phyloP scores from a whole-genome alignment of 2,888 invertebrate species.

The Ichneumoninae sp. region DNA sequence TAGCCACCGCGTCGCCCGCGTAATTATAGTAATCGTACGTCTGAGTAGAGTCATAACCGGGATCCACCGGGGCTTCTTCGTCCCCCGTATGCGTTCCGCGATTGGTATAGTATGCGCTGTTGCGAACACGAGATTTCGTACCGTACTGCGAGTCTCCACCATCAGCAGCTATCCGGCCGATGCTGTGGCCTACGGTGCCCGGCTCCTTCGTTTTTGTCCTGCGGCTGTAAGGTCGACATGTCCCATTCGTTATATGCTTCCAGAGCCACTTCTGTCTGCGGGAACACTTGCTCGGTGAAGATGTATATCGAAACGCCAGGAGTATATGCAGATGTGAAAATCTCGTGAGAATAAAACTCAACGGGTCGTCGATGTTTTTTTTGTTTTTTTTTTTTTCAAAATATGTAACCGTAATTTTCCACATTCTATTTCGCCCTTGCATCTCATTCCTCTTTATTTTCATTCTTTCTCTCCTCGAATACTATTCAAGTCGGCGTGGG shows the following conservation, averaged over 20 bases:
- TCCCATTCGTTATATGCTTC: conserved; percentile 10
- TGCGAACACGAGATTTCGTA: conserved; percentile 46
- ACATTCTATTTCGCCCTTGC: conserved; percentile 32
- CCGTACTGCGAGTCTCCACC: conserved; percentile 32
- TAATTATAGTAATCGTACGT: conserved; percentile 79
- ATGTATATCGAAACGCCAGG: not conserved
- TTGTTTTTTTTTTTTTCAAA: conserved; percentile 32
- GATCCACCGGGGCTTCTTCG: conserved; percentile 61
- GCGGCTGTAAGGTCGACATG: not conserved
- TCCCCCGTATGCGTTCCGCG: conserved; percentile 55
- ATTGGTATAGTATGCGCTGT: conserved; percentile 2
- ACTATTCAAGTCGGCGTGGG: conserved; percentile 54
- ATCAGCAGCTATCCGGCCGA: conserved; percentile 18
- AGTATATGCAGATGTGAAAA: not conserved
- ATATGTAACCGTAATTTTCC: conserved; percentile 49
- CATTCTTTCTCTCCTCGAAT: conserved; percentile 49
- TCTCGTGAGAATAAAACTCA: not conserved
- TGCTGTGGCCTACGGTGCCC: conserved; percentile 27
- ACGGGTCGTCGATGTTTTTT: conserved; percentile 34
- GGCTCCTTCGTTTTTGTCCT: conserved; percentile 21
- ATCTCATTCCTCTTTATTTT: conserved; percentile 16
- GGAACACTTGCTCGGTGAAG: not conserved
- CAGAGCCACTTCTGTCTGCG: conserved; percentile 1
- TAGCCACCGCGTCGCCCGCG: conserved; percentile 78
- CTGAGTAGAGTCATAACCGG: conserved; percentile 77